A percentile compares a stretch with the other conserved stretches of the same genome.
Conservation (phyloP, 2,113 vertebrate species). For the Brachionichthys hirsutus region DNA sequence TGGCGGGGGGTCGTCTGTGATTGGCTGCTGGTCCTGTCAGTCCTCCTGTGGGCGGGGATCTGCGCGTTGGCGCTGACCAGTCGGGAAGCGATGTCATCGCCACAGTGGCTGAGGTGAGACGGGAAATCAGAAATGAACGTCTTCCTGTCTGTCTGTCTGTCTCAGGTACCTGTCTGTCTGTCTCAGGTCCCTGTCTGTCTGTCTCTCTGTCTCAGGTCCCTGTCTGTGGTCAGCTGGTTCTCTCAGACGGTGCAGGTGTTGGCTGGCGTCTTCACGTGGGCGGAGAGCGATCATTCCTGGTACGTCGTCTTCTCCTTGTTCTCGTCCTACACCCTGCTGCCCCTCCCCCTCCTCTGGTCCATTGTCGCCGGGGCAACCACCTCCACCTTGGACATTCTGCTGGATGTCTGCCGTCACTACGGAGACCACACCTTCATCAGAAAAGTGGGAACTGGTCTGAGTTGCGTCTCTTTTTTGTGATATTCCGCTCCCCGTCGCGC, state of each 20-base stretch:
- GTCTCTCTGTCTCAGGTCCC: slow-evolving; percentile 43
- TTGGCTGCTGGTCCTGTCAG: slow-evolving; percentile 57
- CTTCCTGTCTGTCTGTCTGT: too few species aligned
- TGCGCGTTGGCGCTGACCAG: slow-evolving; percentile 52
- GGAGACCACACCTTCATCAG: slow-evolving; percentile 35
- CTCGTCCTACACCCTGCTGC: slow-evolving; percentile 68
- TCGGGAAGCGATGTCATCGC: slow-evolving; percentile 51
- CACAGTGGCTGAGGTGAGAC: slow-evolving; percentile 58
- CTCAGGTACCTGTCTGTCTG: too few species aligned
- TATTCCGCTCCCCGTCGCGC: too few species aligned
- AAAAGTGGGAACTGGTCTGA: slow-evolving; percentile 33
- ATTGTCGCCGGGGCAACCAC: slow-evolving; percentile 58
- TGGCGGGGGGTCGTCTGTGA: slow-evolving; percentile 40
- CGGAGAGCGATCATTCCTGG: slow-evolving; percentile 67
- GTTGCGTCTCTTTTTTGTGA: too few species aligned
- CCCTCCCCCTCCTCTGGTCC: slow-evolving; percentile 71
- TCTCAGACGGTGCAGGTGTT: slow-evolving; percentile 67
- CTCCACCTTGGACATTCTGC: slow-evolving; percentile 58
- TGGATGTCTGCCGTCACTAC: slow-evolving; percentile 50
- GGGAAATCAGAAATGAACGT: neutral
- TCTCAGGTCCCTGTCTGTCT: neutral
- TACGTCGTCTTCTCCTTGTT: slow-evolving; percentile 72
- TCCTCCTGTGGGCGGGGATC: slow-evolving; percentile 49
- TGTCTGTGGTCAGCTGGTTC: slow-evolving; percentile 66
- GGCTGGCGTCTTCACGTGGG: slow-evolving; percentile 48